Percentiles rank a stretch among this genome's conserved stretches.
These are phyloP conservation scores for Mobula hypostoma DNA, from an alignment of 2,113 vertebrate species.

Conservation along the genomic window DNA sequence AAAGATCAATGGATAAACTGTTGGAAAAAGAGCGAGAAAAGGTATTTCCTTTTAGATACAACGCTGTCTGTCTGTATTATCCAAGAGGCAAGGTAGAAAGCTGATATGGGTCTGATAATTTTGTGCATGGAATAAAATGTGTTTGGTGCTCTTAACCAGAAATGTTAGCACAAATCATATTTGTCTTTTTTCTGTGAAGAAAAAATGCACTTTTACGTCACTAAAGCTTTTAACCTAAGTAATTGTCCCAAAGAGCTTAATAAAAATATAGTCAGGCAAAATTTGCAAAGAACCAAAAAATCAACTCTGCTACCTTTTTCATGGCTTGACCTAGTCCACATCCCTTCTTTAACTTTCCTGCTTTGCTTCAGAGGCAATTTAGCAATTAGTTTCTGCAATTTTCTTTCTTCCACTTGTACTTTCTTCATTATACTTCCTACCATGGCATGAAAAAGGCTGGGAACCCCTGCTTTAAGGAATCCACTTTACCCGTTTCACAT, in stretches of 20 bases:
- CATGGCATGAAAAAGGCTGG: no score
- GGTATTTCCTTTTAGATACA: conserved; percentile 54
- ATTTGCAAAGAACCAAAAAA: neutral
- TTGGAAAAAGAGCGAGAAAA: conserved; percentile 91
- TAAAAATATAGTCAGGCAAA: neutral
- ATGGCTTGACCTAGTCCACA: no score
- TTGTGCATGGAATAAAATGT: no score
- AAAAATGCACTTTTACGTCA: neutral
- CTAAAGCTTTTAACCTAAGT: neutral
- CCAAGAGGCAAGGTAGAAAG: neutral
- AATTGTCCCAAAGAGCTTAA: neutral
- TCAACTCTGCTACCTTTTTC: no score
- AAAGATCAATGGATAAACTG: conserved; percentile 91
- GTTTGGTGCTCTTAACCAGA: neutral
- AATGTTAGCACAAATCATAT: neutral
- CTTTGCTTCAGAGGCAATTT: no score
- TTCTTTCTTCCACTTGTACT: no score
- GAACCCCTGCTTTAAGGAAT: no score
- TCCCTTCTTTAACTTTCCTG: no score
- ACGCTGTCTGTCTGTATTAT: neutral
- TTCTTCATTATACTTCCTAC: no score
- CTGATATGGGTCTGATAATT: neutral
- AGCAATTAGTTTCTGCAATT: no score
- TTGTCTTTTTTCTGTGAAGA: neutral
- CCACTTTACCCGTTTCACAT: no score